phyloP scores from a whole-genome alignment of 2,113 vertebrate species.

The Coregonus clupeaformis region DNA sequence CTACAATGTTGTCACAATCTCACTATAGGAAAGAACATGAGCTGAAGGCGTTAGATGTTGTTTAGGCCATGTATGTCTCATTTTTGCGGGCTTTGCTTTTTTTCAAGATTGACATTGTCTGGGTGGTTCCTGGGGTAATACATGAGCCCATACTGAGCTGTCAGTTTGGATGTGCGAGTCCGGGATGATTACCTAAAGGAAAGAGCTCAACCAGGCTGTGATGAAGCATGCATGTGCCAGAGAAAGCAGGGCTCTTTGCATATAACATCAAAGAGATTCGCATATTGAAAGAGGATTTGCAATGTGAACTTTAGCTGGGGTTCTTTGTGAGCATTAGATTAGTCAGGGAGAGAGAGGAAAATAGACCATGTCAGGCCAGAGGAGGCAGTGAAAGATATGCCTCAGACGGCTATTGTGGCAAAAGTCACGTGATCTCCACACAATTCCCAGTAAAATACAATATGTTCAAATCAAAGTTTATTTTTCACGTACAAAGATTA shows the following conservation, averaged over 20 bases:
- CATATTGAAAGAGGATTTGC: background rate
- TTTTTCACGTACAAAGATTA: too few species aligned
- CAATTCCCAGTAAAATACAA: background rate
- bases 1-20: background rate
- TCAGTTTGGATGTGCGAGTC: background rate
- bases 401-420: background rate
- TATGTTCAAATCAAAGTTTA: too few species aligned
- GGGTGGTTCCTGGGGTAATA: background rate
- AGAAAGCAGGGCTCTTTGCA: background rate
- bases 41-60: background rate
- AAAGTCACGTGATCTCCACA: too few species aligned
- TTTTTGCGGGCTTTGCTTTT: background rate
- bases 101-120: background rate
- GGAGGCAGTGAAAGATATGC: too few species aligned
- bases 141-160: background rate
- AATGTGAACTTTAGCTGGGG: background rate
- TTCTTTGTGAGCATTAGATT: background rate
- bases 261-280: background rate
- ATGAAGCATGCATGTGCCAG: background rate
- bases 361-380: background rate
- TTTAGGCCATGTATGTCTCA: background rate
- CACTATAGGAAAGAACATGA: background rate
- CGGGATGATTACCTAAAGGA: background rate
- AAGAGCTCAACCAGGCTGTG: background rate
- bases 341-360: background rate